Percentiles rank a stretch among this genome's conserved stretches.
phyloP scores from a whole-genome alignment of 23 tunicate species.

The Trididemnum clinides region DNA sequence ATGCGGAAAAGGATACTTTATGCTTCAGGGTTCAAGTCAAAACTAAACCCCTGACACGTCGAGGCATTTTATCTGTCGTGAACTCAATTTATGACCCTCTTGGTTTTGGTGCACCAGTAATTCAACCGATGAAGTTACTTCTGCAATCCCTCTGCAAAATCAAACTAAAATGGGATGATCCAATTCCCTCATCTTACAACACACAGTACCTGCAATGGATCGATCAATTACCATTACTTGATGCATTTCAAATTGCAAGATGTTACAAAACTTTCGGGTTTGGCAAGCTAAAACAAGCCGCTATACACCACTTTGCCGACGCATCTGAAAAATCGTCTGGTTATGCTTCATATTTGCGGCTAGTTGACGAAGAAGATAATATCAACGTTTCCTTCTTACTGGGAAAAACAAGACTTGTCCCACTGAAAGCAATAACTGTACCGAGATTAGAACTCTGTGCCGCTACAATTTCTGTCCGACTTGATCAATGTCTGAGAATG shows the following conservation, averaged over 20 bases:
- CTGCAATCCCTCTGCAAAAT: slow-evolving; percentile 36
- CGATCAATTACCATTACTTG: background rate
- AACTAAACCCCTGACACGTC: background rate
- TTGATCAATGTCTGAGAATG: background rate
- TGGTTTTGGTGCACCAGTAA: slow-evolving; percentile 41
- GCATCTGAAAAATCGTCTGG: slow-evolving; percentile 63
- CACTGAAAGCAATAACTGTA: slow-evolving; percentile 40
- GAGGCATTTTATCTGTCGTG: slow-evolving; percentile 35
- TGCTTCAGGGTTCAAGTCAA: background rate
- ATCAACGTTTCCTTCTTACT: slow-evolving; percentile 37
- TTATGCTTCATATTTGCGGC: slow-evolving; percentile 38
- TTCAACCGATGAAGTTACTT: slow-evolving; percentile 44
- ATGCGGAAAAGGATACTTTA: slow-evolving; percentile 48
- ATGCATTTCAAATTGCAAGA: slow-evolving; percentile 21
- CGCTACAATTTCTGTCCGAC: slow-evolving; percentile 37
- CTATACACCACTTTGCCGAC: slow-evolving; percentile 51
- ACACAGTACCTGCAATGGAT: slow-evolving; percentile 10
- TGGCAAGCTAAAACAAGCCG: background rate
- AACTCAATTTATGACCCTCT: slow-evolving; percentile 48
- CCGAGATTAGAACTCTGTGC: slow-evolving; percentile 57
- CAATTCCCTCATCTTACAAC: background rate
- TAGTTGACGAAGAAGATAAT: slow-evolving; percentile 7
- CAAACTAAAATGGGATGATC: slow-evolving; percentile 39
- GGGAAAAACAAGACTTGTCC: slow-evolving; percentile 52
- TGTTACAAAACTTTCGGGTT: slow-evolving; percentile 35